Evolutionary conservation across 2,888 invertebrate species (phyloP).

Genomic region (Pelosia muscerda): DNA sequence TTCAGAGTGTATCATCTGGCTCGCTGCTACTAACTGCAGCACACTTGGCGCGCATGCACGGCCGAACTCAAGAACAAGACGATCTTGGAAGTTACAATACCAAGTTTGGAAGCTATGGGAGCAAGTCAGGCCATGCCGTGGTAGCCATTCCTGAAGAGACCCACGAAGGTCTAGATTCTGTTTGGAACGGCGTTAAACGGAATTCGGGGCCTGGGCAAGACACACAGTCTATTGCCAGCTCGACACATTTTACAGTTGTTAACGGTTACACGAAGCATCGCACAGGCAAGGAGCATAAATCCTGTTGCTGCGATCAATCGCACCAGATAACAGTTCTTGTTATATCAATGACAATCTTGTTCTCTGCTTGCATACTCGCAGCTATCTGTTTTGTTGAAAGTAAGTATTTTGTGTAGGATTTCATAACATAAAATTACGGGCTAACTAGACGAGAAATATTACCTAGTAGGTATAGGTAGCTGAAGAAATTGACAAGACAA

Average conservation of each 20-base stretch:
- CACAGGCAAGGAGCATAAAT: conserved; percentile 87
- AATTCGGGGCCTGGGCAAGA: conserved; percentile 86
- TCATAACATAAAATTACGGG: not conserved
- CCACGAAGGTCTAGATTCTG: conserved; percentile 71
- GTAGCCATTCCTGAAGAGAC: conserved; percentile 80
- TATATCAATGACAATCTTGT: conserved; percentile 93
- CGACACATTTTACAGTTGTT: conserved; percentile 95
- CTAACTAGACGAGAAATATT: not conserved
- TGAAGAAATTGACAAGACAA: not conserved
- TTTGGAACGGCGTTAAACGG: conserved; percentile 82
- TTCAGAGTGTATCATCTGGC: conserved; percentile 93
- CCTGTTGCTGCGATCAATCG: conserved; percentile 91
- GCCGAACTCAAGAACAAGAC: conserved; percentile 69
- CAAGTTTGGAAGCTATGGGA: conserved; percentile 73
- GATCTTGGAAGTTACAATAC: conserved; percentile 72
- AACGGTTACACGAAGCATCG: conserved; percentile 91
- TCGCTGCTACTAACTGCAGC: conserved; percentile 93
- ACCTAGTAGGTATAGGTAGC: not conserved
- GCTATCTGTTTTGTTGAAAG: conserved; percentile 95
- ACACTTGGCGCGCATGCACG: conserved; percentile 88
- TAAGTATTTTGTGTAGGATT: conserved; percentile 81
- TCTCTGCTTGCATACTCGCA: conserved; percentile 92
- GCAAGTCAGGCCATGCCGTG: conserved; percentile 68
- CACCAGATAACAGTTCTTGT: conserved; percentile 94
- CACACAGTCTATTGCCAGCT: conserved; percentile 92